Base-by-base conservation (phyloP, 53 echinoderm and acorn worm species). In the Pentamera pediparva region DNA sequence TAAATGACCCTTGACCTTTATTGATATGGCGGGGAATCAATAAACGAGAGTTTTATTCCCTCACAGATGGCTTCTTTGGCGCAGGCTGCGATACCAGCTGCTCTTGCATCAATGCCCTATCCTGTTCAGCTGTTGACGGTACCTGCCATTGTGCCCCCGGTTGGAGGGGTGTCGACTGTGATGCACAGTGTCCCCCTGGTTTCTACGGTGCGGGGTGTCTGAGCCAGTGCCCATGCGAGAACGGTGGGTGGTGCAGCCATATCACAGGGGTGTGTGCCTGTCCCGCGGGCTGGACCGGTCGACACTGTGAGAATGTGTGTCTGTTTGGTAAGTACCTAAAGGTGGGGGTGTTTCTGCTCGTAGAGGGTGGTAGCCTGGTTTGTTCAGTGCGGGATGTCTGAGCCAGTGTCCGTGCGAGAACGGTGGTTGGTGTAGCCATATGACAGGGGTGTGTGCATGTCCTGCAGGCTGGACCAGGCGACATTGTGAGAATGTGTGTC, bases 81-180 rank as follows among this genome's bases (percentile, higher is more conserved):
- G 35, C 25, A 40, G 51, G 70, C 37, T 86, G 86, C 41, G 50
- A 18, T 4, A 20, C 69, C 5, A 1, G 15, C 6, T 86, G 86
- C 38, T 32, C 15, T 1, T 86, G 86, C 33, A 15, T 39, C 53
- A 58, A 78, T 29, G 61, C 48, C 5, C 75, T 45, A 17, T 36
- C n/a, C 10, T 86, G 86, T 47, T 41, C 80, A 32, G 81, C 75
- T 32, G 70, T 86, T 56, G 71, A 32, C 29, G 89, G 89, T 15
- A 47, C 52, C 18, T 89, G 89, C 33, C 41, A 37, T 15, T 88
- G 89, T 41, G 41, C 58, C 9, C 76, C 89, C 0, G 89, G 89
- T 13, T 87, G 72, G 77, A 43, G 17, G 24, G 37, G 8, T 41
- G 13, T 0, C 20, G 69, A 75, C 54, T 5, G 25, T 11, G 77